Percentiles rank a stretch among this genome's conserved stretches.
These are phyloP conservation scores for Cynopterus sphinx DNA, from an alignment of 2,797 vertebrate species.

Conservation along the genomic window DNA sequence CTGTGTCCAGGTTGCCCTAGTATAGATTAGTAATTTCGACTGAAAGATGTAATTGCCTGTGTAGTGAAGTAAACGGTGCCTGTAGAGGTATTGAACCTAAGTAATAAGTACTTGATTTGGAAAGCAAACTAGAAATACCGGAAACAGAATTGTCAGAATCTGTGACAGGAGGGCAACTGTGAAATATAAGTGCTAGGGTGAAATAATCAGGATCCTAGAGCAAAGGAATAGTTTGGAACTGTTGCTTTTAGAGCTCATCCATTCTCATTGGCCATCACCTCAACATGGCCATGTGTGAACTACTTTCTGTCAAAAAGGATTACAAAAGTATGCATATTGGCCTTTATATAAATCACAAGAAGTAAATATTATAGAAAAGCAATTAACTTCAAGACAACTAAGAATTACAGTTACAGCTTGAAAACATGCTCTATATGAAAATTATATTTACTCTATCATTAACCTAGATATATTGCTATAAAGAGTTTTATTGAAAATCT, in stretches of 20 bases:
- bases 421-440: not conserved
- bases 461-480: not conserved
- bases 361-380: constrained; percentile 22
- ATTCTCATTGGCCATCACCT: not conserved
- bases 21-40: not conserved
- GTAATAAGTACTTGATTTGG: not conserved
- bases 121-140: not conserved
- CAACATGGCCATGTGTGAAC: not conserved
- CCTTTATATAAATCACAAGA: not conserved
- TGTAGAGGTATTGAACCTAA: not conserved
- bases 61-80: not conserved
- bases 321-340: not conserved
- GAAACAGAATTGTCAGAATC: not conserved
- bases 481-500: not conserved
- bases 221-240: not conserved
- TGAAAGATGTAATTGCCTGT: not conserved
- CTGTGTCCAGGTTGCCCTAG: not conserved
- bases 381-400: constrained; percentile 15
- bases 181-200: not conserved
- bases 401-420: not conserved
- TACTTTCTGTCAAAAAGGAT: constrained; percentile 29
- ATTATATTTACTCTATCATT: not conserved
- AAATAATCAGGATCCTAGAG: not conserved
- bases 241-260: not conserved
- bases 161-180: not conserved